Evolutionary conservation across 2,113 vertebrate genomes (phyloP).

Genomic region (Hippolais icterina): DNA sequence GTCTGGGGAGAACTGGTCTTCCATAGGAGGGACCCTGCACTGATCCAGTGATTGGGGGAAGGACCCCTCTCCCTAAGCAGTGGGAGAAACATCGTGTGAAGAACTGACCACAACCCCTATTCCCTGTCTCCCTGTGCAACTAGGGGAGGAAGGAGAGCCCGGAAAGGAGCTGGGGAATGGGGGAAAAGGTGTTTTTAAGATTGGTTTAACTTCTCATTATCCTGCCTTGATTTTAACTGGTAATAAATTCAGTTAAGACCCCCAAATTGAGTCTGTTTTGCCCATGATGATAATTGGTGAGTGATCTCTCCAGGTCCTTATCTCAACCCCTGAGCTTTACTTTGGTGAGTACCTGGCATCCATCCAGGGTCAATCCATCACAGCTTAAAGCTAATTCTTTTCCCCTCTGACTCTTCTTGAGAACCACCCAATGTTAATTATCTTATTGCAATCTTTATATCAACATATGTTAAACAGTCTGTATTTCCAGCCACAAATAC

Average conservation of each 20-base stretch:
- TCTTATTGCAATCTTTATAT: background rate
- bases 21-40: background rate
- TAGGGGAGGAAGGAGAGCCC: background rate
- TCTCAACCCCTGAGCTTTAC: background rate
- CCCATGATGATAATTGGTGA: background rate
- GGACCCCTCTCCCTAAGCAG: background rate
- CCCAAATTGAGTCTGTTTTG: background rate
- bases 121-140: background rate
- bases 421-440: background rate
- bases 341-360: background rate
- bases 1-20: background rate
- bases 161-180: background rate
- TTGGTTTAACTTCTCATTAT: background rate
- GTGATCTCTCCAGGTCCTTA: background rate
- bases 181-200: background rate
- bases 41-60: background rate
- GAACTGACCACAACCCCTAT: background rate
- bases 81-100: fast-evolving
- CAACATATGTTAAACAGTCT: background rate
- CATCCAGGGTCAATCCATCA: background rate
- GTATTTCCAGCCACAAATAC: background rate
- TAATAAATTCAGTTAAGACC: background rate
- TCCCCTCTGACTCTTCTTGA: background rate
- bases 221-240: background rate
- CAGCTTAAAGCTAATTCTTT: background rate